Evolutionary conservation across 1,140 invertebrate genomes (phyloP).

Genomic region (Bathynomus jamesi): DNA sequence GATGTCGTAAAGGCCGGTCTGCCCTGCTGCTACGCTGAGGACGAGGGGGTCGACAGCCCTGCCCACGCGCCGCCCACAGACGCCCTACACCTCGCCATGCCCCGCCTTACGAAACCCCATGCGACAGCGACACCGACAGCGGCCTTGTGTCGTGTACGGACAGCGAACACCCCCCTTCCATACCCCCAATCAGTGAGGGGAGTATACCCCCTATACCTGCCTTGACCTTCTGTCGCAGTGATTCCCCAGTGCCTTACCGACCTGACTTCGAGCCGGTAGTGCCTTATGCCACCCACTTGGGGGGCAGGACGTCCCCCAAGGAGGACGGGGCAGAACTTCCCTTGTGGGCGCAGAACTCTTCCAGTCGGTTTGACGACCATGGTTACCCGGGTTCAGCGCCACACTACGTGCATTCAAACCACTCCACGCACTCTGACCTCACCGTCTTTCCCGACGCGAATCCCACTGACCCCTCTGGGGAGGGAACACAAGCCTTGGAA

Average conservation of each 20-base stretch:
- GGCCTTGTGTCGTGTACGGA: constrained; percentile 15
- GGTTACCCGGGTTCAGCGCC: background rate
- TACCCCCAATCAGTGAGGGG: background rate
- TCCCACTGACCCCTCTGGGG: background rate
- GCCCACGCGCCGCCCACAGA: background rate
- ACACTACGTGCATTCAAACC: background rate
- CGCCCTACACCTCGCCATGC: background rate
- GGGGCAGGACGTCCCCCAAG: background rate
- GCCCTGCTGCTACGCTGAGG: background rate
- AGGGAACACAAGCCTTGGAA: background rate
- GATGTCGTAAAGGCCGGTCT: constrained; percentile 9
- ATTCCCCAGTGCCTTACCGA: background rate
- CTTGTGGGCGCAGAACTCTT: background rate
- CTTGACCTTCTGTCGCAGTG: background rate
- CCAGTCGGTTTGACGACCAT: background rate
- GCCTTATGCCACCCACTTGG: background rate
- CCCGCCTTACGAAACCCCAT: background rate
- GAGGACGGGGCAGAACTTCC: background rate
- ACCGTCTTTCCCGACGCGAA: background rate
- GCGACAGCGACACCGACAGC: constrained; percentile 11
- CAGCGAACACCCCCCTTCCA: background rate
- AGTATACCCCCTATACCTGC: background rate
- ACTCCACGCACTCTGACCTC: background rate
- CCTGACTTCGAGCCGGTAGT: background rate
- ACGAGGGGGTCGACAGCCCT: background rate